Evolutionary conservation across 2,113 vertebrate genomes (phyloP), one percentile per base, ranked within the genome.

Genomic region (Perca fluviatilis): DNA sequence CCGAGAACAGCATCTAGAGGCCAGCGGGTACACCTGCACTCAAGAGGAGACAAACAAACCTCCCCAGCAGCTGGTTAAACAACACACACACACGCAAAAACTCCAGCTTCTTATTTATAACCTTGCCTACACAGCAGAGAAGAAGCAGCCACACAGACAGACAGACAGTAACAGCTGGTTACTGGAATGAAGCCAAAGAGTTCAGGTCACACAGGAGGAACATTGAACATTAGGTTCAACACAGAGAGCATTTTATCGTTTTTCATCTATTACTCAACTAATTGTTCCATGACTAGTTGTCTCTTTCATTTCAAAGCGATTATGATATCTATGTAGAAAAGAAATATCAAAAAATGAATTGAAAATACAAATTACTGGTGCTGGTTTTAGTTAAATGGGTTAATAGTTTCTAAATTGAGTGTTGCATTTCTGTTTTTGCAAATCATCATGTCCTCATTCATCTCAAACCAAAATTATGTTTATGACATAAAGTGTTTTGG

Each of bases 41-140:
- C 16, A 15, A 43, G 18, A 76, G 79, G 53, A 89, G 85, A 89
- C 68, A 90, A 89, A 90, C 89, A 90, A 85, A 77, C 79, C 56
- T 69, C 71, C 82, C 53, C 58, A 49, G 89, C 93, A 94, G 92
- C 93, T 94, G 93, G 74, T 90, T 83, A 90, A 93, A 94, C 92
- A 92, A 92, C 85, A 88, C 85, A 79, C 75, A 75, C 82, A 68
- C 76, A 27, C 30, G 46, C 25, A 62, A 83, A 87, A 89, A 79
- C 63, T 85, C 77, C 50, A 80, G 74, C 54, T 75, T 88, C 89
- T 93, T 94, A 94, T 94, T 94, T 94, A 92, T 94, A 93, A 91
- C 92, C 77, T 89, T 54, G 54, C 68, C 51, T 85, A 85, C 86
- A 86, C 87, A 84, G 83, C 30, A 30, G 87, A 65, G 88, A 83